These are phyloP conservation scores for Lutraria rhynchaena DNA, from an alignment of 1,140 invertebrate species.

Conservation along the genomic window DNA sequence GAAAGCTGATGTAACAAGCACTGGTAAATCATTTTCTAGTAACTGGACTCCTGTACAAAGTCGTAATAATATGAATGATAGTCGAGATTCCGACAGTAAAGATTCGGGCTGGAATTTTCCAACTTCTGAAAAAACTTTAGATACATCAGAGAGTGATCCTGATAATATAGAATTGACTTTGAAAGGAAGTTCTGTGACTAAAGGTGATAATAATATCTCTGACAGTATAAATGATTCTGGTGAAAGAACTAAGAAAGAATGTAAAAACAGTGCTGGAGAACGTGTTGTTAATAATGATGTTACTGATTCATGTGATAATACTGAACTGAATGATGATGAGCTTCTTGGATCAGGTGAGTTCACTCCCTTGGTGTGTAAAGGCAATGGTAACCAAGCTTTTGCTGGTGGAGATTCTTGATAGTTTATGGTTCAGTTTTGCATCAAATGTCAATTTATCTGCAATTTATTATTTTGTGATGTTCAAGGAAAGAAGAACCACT, in stretches of 20 bases:
- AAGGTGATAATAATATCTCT: not conserved
- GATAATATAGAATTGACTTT: conserved; percentile 4
- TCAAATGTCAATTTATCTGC: too few species aligned
- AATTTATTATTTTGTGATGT: too few species aligned
- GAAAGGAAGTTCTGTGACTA: not conserved
- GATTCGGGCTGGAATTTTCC: conserved; percentile 56
- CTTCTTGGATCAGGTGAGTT: conserved; percentile 34
- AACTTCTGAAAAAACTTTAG: conserved; percentile 12
- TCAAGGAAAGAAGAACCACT: too few species aligned
- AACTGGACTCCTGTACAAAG: conserved; percentile 30
- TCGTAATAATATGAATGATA: conserved; percentile 17
- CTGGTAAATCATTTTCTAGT: conserved; percentile 24
- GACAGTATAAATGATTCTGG: not conserved
- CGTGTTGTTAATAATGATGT: not conserved
- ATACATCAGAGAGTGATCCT: not conserved
- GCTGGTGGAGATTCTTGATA: conserved; percentile 31
- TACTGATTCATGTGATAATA: conserved; percentile 26
- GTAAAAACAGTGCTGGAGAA: not conserved
- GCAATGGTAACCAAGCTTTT: not conserved
- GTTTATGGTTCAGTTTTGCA: not conserved
- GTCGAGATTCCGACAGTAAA: conserved; percentile 39
- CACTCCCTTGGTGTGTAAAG: conserved; percentile 37
- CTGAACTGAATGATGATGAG: conserved; percentile 22
- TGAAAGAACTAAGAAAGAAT: conserved; percentile 32
- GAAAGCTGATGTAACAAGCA: not conserved